These are phyloP conservation scores for Oreochromis grahami DNA, from an alignment of 2,797 vertebrate genomes.

Conservation along the genomic window DNA sequence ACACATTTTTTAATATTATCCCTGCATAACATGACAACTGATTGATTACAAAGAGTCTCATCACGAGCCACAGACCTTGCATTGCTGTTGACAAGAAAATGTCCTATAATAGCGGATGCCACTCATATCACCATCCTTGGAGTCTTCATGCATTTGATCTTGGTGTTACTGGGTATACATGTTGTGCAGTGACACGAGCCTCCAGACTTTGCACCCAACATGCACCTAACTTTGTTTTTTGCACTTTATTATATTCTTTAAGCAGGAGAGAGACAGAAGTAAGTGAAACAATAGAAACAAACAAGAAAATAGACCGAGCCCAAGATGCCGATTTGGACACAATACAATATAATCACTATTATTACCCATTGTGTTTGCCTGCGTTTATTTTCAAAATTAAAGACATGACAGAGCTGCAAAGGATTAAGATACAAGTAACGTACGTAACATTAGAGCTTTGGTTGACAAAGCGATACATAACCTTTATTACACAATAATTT, in stretches of 20 bases:
- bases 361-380: not conserved
- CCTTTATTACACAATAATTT: not conserved
- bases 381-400: not conserved
- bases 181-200: not conserved
- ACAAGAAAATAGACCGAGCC: not conserved
- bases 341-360: not conserved
- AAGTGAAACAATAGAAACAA: not conserved
- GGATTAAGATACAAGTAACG: not conserved
- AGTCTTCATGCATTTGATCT: not conserved
- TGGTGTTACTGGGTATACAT: not conserved
- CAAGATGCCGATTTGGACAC: not conserved
- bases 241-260: not conserved
- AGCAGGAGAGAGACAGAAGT: not conserved
- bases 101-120: not conserved
- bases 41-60: not conserved
- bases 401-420: not conserved
- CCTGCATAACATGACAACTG: not conserved
- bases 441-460: not conserved
- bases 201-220: not conserved
- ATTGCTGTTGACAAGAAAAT: not conserved
- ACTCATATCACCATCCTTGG: not conserved
- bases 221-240: not conserved
- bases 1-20: not conserved
- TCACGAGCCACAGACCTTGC: fast-evolving
- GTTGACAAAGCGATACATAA: not conserved